Evolutionary conservation across 92 coral and sea anemone genomes (phyloP).

Genomic region (Porites lobata): DNA sequence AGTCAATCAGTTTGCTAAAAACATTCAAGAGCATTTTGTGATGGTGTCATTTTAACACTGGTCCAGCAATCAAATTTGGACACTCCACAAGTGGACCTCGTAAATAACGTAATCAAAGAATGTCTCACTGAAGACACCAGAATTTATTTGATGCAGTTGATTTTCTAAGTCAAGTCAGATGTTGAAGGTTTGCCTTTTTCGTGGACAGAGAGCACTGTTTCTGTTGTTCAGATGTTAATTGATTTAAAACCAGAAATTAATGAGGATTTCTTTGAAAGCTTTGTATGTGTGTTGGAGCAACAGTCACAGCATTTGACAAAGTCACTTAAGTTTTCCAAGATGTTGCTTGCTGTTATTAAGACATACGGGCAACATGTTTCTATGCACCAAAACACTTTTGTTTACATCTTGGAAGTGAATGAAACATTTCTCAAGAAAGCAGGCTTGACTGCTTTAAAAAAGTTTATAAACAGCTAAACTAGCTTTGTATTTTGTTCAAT

Average conservation of each 20-base stretch:
- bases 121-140: conserved; percentile 56
- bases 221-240: conserved; percentile 73
- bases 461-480: conserved; percentile 26
- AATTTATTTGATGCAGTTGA: conserved; percentile 52
- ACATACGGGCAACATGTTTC: conserved; percentile 70
- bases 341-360: conserved; percentile 80
- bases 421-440: conserved; percentile 94
- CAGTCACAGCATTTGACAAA: conserved; percentile 77
- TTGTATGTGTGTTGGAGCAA: conserved; percentile 57
- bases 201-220: conserved; percentile 82
- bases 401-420: conserved; percentile 75
- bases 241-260: conserved; percentile 77
- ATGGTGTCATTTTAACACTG: conserved; percentile 72
- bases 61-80: conserved; percentile 47
- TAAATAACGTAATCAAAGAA: conserved; percentile 77
- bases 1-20: conserved; percentile 75
- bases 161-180: conserved; percentile 33
- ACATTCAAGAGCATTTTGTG: conserved; percentile 82
- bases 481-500: background rate
- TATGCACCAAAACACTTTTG: conserved; percentile 54
- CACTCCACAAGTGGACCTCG: conserved; percentile 80
- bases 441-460: conserved; percentile 82
- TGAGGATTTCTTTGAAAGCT: conserved; percentile 48
- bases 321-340: conserved; percentile 89
- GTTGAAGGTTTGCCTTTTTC: conserved; percentile 10